Percentiles rank a stretch among this genome's conserved stretches.
Conservation (phyloP, 1,140 invertebrate genomes). For the Halictus rubicundus region DNA sequence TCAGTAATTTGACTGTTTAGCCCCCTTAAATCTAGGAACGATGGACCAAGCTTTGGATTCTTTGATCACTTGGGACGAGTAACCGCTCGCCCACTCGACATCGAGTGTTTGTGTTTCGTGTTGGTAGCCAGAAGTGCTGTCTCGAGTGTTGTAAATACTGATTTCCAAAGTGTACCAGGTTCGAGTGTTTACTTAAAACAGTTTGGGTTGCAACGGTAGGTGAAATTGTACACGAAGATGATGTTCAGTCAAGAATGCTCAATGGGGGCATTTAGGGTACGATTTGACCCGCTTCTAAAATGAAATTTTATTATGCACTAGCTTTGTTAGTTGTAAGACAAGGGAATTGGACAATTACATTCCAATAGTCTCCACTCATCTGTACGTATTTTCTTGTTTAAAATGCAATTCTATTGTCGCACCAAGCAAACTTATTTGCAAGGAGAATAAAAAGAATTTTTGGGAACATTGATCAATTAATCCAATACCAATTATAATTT, state of each 20-base stretch:
- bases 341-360: no score
- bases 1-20: not conserved
- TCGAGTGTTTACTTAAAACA: not conserved
- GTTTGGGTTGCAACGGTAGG: not conserved
- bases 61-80: not conserved
- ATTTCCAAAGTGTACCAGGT: not conserved
- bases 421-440: no score
- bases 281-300: no score
- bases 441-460: no score
- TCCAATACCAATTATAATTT: no score
- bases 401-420: no score
- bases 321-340: no score
- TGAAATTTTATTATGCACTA: no score
- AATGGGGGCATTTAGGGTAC: not conserved
- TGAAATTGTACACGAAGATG: not conserved
- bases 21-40: not conserved
- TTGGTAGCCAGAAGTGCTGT: not conserved
- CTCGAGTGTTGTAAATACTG: not conserved
- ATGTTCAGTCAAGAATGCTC: not conserved
- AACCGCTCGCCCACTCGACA: no score
- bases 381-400: no score
- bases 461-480: no score
- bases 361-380: no score
- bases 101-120: constrained; percentile 5
- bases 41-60: not conserved